A percentile compares a stretch with the other conserved stretches of the same genome.
Evolutionary conservation across 2,797 vertebrate species (phyloP).

Genomic region (Dermochelys coriacea): DNA sequence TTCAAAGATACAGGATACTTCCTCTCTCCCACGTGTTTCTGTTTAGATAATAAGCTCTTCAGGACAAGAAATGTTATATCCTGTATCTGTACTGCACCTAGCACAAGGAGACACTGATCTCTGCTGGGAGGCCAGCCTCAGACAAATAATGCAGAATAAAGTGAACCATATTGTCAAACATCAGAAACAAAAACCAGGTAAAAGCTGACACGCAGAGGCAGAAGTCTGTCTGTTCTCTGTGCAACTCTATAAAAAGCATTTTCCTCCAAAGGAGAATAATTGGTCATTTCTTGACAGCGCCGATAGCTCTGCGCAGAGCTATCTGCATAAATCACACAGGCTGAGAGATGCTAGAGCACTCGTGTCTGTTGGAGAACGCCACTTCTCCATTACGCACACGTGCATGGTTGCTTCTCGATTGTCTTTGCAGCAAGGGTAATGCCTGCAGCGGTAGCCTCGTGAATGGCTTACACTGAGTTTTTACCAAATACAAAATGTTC

Average conservation of each 20-base stretch:
- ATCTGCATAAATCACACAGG: neutral
- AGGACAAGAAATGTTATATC: neutral
- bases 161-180: too few species aligned
- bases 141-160: neutral
- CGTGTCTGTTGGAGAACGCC: neutral
- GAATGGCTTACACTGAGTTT: neutral
- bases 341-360: neutral
- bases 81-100: accelerated
- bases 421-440: neutral
- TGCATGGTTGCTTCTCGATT: neutral
- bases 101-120: accelerated
- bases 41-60: neutral
- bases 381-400: accelerated
- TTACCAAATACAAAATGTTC: neutral
- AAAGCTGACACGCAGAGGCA: too few species aligned
- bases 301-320: accelerated
- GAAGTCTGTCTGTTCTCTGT: neutral
- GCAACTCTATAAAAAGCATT: neutral
- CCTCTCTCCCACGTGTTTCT: neutral
- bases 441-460: neutral
- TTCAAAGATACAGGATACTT: neutral
- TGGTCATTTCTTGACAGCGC: neutral
- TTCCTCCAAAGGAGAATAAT: neutral
- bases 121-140: neutral
- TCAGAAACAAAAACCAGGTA: too few species aligned